These are phyloP conservation scores for Centrocercus urophasianus DNA, from an alignment of 2,113 vertebrate species.

Conservation along the genomic window DNA sequence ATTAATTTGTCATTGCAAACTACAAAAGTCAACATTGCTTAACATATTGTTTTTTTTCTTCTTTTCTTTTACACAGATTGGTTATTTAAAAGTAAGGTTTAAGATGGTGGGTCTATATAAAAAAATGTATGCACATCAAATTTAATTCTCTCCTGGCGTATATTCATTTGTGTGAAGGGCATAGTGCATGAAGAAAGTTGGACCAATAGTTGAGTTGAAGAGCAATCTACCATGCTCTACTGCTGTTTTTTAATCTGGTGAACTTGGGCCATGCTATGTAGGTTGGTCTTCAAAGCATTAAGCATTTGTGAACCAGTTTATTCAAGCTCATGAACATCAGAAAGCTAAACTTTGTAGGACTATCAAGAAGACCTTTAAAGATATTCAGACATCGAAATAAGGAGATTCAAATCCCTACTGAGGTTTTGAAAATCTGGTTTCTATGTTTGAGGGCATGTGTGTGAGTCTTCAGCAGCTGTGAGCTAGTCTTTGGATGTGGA, in stretches of 20 bases:
- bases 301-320: not conserved
- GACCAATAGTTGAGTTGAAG: not conserved
- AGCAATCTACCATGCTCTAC: not conserved
- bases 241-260: not conserved
- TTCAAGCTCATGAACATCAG: not conserved
- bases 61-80: not conserved
- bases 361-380: not conserved
- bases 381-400: not conserved
- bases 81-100: not conserved
- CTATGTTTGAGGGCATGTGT: not conserved
- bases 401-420: not conserved
- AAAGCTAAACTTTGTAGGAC: not conserved
- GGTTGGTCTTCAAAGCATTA: not conserved
- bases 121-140: not conserved
- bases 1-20: not conserved
- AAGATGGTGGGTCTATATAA: not conserved
- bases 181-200: not conserved
- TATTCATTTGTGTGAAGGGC: not conserved
- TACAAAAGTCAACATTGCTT: not conserved
- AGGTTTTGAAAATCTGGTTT: not conserved
- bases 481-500: not conserved
- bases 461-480: not conserved
- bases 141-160: not conserved
- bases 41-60: not conserved
- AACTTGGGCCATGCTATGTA: not conserved